Base-by-base conservation (phyloP, 2,888 invertebrate species). In the Colletes collaris region DNA sequence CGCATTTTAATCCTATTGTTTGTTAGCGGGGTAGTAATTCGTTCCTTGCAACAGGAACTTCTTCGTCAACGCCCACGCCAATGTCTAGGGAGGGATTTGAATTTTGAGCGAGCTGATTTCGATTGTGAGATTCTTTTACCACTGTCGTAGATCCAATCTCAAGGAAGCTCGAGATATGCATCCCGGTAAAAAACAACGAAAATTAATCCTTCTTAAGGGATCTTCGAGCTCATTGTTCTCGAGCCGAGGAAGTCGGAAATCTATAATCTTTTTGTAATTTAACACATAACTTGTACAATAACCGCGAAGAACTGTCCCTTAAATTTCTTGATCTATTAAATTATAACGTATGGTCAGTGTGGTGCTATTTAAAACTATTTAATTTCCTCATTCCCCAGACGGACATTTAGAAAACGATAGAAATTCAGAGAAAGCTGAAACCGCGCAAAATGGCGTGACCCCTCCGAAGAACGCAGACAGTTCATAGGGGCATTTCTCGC, bases 61-160 rank as follows among this genome's bases (percentile, higher is more conserved):
- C 50, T 68, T 60, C 55, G 59, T 60, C 70, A 27, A 49, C 82
- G 82, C 86, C 86, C 79, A 86, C 87, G 73, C n/a, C 37, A 44
- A 59, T 40, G 64, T 80, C 83, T 87, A 86, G 79, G 52, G 53
- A 64, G 72, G 87, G 87, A 86, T 86, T 87, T 85, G 75, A 85
- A 86, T 87, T 81, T 79, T 74, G 76, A 82, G 66, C 55, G 58
- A 44, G 60, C 44, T 6, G 56, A 67, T 35, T 50, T 44, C 64
- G 79, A 74, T 67, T 19, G 64, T 56, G 56, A 50, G 50, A 66
- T 52, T 74, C 50, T 46, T 63, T 77, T 72, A n/a, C 60, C 58
- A 35, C 37, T 53, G 59, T 53, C 65, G 65, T 35, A 66, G 63
- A 79, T 70, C 59, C 53, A 16, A 16, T 50, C 56, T 19, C 4